These are phyloP conservation scores for Regulus satrapa DNA, from an alignment of 2,113 vertebrate genomes.

Conservation along the genomic window DNA sequence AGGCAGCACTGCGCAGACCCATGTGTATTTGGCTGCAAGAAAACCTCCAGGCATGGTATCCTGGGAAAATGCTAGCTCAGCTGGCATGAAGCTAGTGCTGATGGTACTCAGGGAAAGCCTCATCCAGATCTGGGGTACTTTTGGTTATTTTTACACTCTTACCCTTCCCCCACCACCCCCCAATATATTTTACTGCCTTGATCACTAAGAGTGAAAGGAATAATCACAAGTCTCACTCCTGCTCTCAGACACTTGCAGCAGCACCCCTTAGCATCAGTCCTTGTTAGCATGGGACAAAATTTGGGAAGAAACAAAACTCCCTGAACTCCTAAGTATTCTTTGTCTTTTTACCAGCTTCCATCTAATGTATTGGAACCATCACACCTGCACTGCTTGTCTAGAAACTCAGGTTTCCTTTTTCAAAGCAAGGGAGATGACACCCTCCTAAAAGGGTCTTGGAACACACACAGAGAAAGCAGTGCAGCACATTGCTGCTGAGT, in stretches of 20 bases:
- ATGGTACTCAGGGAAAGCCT: neutral
- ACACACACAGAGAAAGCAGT: fast-evolving
- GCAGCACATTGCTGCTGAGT: fast-evolving
- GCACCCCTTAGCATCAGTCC: neutral
- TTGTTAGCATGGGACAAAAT: fast-evolving
- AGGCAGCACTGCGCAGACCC: neutral
- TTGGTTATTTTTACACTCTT: neutral
- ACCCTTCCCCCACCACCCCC: fast-evolving
- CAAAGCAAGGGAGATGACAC: neutral
- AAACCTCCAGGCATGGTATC: neutral
- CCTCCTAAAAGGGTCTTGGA: neutral
- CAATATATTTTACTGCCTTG: neutral
- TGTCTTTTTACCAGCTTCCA: neutral
- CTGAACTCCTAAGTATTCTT: neutral
- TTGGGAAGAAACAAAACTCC: neutral
- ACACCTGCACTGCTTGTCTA: neutral
- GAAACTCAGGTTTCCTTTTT: neutral
- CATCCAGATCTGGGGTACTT: neutral
- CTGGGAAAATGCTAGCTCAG: neutral
- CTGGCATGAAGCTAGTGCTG: neutral
- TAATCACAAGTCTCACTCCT: neutral
- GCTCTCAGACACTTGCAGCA: neutral
- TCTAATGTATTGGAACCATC: neutral
- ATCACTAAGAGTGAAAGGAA: neutral
- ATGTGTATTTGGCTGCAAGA: neutral